Conservation (phyloP, 1,140 invertebrate species). For the Drosophila erecta region DNA sequence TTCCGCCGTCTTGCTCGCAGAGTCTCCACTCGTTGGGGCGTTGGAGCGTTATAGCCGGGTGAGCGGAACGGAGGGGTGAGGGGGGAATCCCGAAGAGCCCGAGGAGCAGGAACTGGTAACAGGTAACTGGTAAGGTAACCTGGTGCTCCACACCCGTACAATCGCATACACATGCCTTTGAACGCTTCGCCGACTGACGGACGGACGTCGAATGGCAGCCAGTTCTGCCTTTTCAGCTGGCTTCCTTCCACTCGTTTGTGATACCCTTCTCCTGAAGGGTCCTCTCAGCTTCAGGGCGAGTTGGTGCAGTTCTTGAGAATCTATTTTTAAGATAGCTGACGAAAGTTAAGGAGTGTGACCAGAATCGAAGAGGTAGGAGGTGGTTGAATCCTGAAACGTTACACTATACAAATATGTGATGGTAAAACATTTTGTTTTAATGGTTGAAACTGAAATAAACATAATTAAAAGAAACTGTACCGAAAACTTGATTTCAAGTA, state of each 20-base stretch:
- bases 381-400: no score
- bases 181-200: conserved; percentile 35
- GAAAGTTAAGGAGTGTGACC: no score
- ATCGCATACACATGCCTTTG: conserved; percentile 32
- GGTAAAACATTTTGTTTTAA: no score
- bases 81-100: not conserved
- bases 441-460: no score
- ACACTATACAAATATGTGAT: no score
- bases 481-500: no score
- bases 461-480: no score
- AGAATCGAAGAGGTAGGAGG: no score
- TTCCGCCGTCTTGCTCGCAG: conserved; percentile 35
- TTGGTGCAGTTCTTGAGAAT: not conserved
- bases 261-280: not conserved
- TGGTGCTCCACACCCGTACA: conserved; percentile 23
- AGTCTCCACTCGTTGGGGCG: conserved; percentile 47
- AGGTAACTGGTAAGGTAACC: conserved; percentile 13
- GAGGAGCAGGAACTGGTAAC: conserved; percentile 39
- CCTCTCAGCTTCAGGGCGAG: not conserved
- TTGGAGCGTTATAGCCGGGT: conserved; percentile 58
- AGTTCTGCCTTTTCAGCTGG: conserved; percentile 42
- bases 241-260: conserved; percentile 26
- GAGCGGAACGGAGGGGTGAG: conserved; percentile 12
- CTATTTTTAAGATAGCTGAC: no score
- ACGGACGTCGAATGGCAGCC: conserved; percentile 41